Conservation (phyloP, 2,888 invertebrate species). For the Orthosia incerta region DNA sequence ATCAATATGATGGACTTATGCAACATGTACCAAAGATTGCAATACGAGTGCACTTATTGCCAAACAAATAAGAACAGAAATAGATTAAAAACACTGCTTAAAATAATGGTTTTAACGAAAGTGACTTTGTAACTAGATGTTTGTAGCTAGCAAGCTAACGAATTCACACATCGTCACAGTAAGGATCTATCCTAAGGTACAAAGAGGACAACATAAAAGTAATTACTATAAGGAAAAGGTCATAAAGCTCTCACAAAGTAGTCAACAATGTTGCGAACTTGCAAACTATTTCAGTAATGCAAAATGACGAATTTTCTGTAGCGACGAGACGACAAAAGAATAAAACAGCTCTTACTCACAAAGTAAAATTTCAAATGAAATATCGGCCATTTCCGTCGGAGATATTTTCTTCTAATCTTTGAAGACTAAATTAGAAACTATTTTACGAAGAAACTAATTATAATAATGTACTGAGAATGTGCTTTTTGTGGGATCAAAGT, state of each 20-base stretch:
- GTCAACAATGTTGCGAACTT: constrained; percentile 68
- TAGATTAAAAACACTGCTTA: constrained; percentile 4
- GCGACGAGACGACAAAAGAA: constrained; percentile 54
- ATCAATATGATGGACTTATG: constrained; percentile 40
- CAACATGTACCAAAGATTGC: constrained; percentile 50
- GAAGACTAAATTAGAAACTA: constrained; percentile 56
- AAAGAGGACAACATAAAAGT: constrained; percentile 57
- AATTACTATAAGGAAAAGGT: constrained; percentile 55
- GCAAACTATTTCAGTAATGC: constrained; percentile 62
- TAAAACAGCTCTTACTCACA: constrained; percentile 51
- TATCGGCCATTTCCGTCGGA: constrained; percentile 53
- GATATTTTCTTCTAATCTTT: constrained; percentile 59
- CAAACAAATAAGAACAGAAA: constrained; percentile 38
- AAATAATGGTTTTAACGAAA: constrained; percentile 31
- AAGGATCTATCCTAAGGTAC: constrained; percentile 52
- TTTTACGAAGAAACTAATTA: constrained; percentile 40
- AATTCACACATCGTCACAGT: constrained; percentile 64
- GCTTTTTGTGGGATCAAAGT: constrained; percentile 17
- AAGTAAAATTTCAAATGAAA: constrained; percentile 59
- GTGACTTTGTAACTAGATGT: constrained; percentile 43
- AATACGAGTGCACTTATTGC: constrained; percentile 49
- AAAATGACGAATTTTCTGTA: constrained; percentile 61
- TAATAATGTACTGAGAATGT: constrained; percentile 29
- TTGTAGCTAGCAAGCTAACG: constrained; percentile 38
- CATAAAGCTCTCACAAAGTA: constrained; percentile 52